Conservation (phyloP, 2,888 invertebrate species). For the Folsomia candida region DNA sequence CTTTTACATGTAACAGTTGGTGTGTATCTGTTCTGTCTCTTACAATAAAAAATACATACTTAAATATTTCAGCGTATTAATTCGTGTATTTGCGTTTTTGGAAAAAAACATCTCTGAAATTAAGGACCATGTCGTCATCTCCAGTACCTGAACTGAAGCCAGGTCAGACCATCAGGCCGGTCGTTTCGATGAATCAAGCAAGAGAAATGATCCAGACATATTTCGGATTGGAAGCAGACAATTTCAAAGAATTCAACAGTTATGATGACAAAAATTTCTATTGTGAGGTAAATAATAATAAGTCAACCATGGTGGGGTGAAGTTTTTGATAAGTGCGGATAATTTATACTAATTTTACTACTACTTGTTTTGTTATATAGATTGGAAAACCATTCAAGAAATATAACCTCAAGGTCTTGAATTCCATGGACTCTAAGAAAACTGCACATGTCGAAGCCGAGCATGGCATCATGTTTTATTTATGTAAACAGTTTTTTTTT, state of each 20-base stretch:
- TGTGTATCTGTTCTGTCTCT: too few relatives aligned
- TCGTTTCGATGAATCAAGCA: constrained; percentile 59
- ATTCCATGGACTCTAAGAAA: constrained; percentile 74
- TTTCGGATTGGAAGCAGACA: constrained; percentile 64
- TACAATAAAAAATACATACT: too few relatives aligned
- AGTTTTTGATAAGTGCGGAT: background rate
- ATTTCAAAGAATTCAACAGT: constrained; percentile 65
- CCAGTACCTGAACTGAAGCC: too few relatives aligned
- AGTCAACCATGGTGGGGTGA: background rate
- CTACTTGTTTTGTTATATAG: too few relatives aligned
- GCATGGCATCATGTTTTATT: constrained; percentile 68
- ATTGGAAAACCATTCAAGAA: constrained; percentile 27
- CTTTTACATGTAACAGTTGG: too few relatives aligned
- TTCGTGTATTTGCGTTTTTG: too few relatives aligned
- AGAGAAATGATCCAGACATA: constrained; percentile 60
- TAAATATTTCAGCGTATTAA: too few relatives aligned
- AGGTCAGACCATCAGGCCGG: constrained; percentile 62
- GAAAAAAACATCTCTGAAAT: too few relatives aligned
- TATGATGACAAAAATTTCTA: constrained; percentile 79
- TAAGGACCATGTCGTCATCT: too few relatives aligned
- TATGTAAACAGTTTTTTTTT: constrained; percentile 58
- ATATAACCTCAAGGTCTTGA: constrained; percentile 75
- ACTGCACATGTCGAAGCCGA: constrained; percentile 69
- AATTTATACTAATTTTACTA: background rate
- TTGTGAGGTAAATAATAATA: constrained; percentile 59